Conservation (phyloP, 2,797 vertebrate species). For the Paedocypris micromegethes region DNA sequence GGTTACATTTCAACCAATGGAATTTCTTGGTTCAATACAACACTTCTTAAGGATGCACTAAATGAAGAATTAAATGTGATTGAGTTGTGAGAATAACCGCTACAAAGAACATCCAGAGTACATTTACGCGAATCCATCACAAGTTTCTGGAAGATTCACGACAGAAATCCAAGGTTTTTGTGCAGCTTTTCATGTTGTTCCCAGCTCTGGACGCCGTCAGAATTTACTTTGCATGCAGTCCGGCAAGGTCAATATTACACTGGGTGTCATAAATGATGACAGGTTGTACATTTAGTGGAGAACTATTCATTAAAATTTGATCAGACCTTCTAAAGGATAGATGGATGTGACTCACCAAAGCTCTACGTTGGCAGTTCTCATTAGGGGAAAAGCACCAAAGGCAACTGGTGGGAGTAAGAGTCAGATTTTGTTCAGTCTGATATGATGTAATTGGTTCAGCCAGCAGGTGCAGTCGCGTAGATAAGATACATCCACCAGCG, state of each 20-base stretch:
- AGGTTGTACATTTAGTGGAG: neutral
- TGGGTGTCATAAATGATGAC: neutral
- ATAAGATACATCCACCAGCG: conserved; percentile 29
- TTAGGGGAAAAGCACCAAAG: neutral
- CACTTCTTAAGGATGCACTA: too few relatives aligned
- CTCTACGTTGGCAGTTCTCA: conserved; percentile 5
- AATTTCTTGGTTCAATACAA: too few relatives aligned
- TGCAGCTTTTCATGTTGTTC: neutral
- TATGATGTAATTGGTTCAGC: conserved; percentile 36
- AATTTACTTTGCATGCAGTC: too few relatives aligned
- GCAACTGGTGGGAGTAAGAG: conserved; percentile 18
- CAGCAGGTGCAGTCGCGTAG: conserved; percentile 21
- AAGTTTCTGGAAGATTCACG: too few relatives aligned
- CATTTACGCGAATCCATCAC: too few relatives aligned
- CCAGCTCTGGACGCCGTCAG: too few relatives aligned
- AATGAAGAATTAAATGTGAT: too few relatives aligned
- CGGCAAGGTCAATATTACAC: too few relatives aligned
- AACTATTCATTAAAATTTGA: neutral
- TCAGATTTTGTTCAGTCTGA: conserved; percentile 22
- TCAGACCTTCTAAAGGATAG: neutral
- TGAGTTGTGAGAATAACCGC: too few relatives aligned
- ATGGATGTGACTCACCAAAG: conserved; percentile 13
- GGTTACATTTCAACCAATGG: too few relatives aligned
- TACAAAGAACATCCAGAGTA: too few relatives aligned
- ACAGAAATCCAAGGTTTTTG: neutral